A percentile compares a stretch with the other conserved stretches of the same genome.
Conservation (phyloP, 1,140 invertebrate species). For the Ceratina australensis region DNA sequence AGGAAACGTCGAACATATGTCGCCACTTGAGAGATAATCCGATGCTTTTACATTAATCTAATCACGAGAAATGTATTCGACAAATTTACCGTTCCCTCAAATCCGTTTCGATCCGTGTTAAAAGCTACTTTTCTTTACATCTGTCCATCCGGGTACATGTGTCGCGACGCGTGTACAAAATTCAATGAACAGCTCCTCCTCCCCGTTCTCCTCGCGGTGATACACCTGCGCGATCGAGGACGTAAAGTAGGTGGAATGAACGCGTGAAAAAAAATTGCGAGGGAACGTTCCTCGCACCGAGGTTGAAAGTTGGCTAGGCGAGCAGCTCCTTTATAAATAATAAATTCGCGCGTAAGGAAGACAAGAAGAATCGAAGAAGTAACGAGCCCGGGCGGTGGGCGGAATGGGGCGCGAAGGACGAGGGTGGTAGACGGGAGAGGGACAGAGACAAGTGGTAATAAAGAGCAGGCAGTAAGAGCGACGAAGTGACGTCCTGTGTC, state of each 20-base stretch:
- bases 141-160: constrained; percentile 5
- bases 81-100: constrained; percentile 60
- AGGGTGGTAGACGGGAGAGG: constrained; percentile 39
- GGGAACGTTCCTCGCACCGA: no score
- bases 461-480: constrained; percentile 69
- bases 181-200: no score
- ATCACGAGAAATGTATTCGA: constrained; percentile 75
- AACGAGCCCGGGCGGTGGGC: not conserved
- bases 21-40: constrained; percentile 73
- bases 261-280: no score
- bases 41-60: constrained; percentile 77
- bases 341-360: constrained; percentile 67
- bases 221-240: not conserved
- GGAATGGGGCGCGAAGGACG: constrained; percentile 44
- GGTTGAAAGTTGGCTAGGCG: constrained; percentile 44
- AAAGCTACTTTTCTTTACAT: not conserved
- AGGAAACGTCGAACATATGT: constrained; percentile 70
- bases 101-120: constrained; percentile 46
- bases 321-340: constrained; percentile 76
- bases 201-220: no score
- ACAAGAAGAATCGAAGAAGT: constrained; percentile 22
- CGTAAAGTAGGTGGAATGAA: not conserved
- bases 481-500: constrained; percentile 77
- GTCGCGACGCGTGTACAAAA: not conserved
- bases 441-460: constrained; percentile 71